Conservation (phyloP, 2,797 vertebrate genomes). For the Chelidonichthys spinosus region DNA sequence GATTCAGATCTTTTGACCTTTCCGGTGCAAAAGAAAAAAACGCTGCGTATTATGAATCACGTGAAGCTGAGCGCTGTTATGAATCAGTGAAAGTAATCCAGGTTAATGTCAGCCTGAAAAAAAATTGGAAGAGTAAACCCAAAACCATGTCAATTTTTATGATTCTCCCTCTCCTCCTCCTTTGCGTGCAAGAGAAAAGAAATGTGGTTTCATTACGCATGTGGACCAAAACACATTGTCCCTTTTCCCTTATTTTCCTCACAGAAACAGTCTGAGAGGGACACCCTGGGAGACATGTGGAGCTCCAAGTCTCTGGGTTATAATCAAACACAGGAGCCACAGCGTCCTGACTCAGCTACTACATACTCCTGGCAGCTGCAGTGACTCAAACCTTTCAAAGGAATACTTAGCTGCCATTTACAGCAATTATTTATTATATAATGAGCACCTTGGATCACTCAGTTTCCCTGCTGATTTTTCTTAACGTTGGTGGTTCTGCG, state of each 20-base stretch:
- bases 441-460: slow-evolving; percentile 13
- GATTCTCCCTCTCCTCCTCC: slow-evolving; percentile 47
- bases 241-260: slow-evolving; percentile 55
- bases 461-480: slow-evolving; percentile 29
- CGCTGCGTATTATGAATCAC: slow-evolving; percentile 18
- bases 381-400: slow-evolving; percentile 73
- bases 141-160: slow-evolving; percentile 56
- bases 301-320: slow-evolving; percentile 53
- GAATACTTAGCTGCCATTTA: slow-evolving; percentile 51
- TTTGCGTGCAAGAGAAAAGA: slow-evolving; percentile 64
- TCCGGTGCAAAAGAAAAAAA: not conserved
- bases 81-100: slow-evolving; percentile 53
- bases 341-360: slow-evolving; percentile 72
- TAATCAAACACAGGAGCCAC: slow-evolving; percentile 73
- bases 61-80: slow-evolving; percentile 32
- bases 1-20: slow-evolving; percentile 38
- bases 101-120: slow-evolving; percentile 43
- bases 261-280: slow-evolving; percentile 62
- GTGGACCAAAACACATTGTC: slow-evolving; percentile 69
- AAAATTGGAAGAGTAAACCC: slow-evolving; percentile 28
- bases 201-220: slow-evolving; percentile 75
- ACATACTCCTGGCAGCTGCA: slow-evolving; percentile 62
- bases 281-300: slow-evolving; percentile 71
- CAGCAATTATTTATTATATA: slow-evolving; percentile 58
- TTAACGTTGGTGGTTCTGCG: slow-evolving; percentile 16